A percentile compares a stretch with the other conserved stretches of the same genome.
These are phyloP conservation scores for Gallinago undulata DNA, from an alignment of 2,113 vertebrate species.

Conservation along the genomic window DNA sequence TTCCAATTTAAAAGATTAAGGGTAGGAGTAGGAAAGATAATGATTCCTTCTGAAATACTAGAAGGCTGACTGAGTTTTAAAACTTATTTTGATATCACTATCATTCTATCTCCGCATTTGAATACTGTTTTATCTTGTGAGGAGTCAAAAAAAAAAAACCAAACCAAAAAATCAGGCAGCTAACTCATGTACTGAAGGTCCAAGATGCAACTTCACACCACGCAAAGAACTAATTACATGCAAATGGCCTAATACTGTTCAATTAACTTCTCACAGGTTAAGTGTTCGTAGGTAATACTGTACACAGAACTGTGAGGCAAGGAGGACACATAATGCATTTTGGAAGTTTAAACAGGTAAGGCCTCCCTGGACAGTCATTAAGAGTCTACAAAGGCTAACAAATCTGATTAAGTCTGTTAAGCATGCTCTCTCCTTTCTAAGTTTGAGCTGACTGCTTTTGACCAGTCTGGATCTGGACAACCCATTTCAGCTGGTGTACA, in stretches of 20 bases:
- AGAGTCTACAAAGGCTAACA: not conserved
- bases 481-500: not conserved
- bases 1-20: not conserved
- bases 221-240: fast-evolving
- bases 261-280: not conserved
- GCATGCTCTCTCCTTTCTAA: not conserved
- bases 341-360: slow-evolving; percentile 5
- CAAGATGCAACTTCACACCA: not conserved
- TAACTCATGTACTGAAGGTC: not conserved
- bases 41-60: not conserved
- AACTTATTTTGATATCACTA: not conserved
- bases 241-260: fast-evolving
- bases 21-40: not conserved
- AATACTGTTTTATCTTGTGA: not conserved
- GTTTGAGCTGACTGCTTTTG: not conserved
- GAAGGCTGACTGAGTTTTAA: not conserved
- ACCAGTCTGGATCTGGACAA: not conserved
- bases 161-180: not conserved
- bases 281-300: not conserved
- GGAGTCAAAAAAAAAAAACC: not conserved
- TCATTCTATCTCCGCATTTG: not conserved
- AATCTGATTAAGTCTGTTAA: slow-evolving; percentile 41
- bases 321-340: not conserved
- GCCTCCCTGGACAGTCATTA: not conserved
- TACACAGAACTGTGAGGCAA: not conserved